Percentiles rank a stretch among this genome's conserved stretches.
Evolutionary conservation across 92 coral and sea anemone species (phyloP).

Genomic region (Diadumene lineata): DNA sequence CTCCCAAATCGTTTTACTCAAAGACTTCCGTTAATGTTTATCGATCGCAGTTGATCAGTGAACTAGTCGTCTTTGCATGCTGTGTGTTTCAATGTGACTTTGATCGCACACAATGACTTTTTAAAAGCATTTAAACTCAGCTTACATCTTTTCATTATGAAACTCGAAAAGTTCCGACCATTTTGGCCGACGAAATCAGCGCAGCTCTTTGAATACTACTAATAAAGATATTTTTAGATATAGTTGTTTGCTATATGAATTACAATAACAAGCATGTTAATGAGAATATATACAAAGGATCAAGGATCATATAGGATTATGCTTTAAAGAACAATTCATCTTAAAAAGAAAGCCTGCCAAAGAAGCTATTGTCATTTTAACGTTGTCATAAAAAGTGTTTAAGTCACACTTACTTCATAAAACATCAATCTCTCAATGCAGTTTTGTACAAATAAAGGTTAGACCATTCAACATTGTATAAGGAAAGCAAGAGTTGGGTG

Average conservation of each 20-base stretch:
- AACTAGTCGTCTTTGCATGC: background rate
- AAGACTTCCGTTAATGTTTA: background rate
- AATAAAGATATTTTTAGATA: background rate
- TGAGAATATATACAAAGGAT: background rate
- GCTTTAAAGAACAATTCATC: background rate
- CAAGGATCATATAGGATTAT: background rate
- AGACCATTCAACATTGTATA: too few relatives aligned
- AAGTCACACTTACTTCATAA: too few relatives aligned
- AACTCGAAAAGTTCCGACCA: background rate
- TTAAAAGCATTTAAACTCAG: background rate
- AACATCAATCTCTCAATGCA: too few relatives aligned
- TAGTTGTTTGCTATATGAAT: background rate
- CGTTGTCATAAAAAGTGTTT: too few relatives aligned
- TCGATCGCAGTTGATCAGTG: background rate
- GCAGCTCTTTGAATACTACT: background rate
- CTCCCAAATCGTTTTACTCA: background rate
- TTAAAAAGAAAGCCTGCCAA: background rate
- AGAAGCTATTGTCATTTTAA: background rate
- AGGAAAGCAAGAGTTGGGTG: too few relatives aligned
- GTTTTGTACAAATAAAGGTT: too few relatives aligned
- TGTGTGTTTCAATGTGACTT: background rate
- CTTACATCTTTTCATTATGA: background rate
- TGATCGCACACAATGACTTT: background rate
- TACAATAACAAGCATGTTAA: background rate
- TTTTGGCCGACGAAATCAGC: background rate